A percentile compares a stretch with the other conserved stretches of the same genome.
Evolutionary conservation across 2,797 vertebrate species (phyloP).

Genomic region (Tympanoctomys barrerae): DNA sequence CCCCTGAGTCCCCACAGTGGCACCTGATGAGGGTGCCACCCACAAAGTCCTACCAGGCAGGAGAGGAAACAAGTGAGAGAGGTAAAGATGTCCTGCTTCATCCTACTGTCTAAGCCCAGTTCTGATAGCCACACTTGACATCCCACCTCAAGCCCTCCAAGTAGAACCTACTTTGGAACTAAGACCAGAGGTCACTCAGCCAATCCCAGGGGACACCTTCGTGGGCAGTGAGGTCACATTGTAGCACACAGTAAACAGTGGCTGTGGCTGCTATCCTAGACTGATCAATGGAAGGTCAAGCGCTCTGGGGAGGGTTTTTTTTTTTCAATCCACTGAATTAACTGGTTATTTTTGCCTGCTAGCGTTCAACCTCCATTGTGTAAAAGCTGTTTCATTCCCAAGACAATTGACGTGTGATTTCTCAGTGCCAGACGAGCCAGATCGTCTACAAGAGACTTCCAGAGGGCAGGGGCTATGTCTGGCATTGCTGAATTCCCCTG

Average conservation of each 20-base stretch:
- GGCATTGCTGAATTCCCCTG: neutral
- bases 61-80: neutral
- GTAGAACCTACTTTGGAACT: slow-evolving; percentile 1
- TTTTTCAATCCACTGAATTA: slow-evolving; percentile 39
- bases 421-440: neutral
- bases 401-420: slow-evolving; percentile 24
- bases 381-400: slow-evolving; percentile 56
- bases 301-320: neutral
- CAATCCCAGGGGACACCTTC: neutral
- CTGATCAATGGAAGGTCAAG: slow-evolving; percentile 16
- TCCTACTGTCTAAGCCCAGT: too few relatives aligned
- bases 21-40: neutral
- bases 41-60: accelerated
- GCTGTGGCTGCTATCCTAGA: neutral
- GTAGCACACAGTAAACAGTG: neutral
- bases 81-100: neutral
- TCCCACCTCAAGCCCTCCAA: neutral
- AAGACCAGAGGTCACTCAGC: neutral
- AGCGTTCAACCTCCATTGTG: neutral
- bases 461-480: neutral
- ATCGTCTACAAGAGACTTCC: neutral
- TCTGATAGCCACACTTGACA: neutral
- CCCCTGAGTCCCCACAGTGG: neutral
- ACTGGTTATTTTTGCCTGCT: slow-evolving; percentile 60
- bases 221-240: neutral